These are phyloP conservation scores for Brachionus asplanchnoidis DNA, from an alignment of 1,140 invertebrate species.

Conservation along the genomic window DNA sequence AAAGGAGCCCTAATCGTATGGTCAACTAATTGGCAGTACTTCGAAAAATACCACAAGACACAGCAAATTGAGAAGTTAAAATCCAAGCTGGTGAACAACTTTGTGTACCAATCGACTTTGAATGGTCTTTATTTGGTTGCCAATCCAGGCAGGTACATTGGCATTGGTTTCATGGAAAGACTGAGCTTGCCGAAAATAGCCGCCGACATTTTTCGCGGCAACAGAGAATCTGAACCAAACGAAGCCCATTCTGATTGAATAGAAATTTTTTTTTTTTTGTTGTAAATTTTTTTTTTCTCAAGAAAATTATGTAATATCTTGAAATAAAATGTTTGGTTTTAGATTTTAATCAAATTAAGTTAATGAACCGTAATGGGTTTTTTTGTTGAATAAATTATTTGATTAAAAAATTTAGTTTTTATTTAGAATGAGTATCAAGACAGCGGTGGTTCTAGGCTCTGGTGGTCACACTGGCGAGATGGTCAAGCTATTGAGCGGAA, in stretches of 20 bases:
- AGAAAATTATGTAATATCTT: not conserved
- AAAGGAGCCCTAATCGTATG: constrained; percentile 47
- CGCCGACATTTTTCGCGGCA: not conserved
- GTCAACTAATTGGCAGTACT: constrained; percentile 34
- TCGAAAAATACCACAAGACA: constrained; percentile 21
- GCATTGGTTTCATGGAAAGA: constrained; percentile 22
- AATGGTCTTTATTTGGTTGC: constrained; percentile 3
- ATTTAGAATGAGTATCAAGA: not conserved
- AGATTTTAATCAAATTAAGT: not conserved
- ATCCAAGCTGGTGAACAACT: constrained; percentile 5
- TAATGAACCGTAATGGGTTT: constrained; percentile 4
- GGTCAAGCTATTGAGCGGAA: constrained; percentile 65
- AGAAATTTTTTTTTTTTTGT: not conserved
- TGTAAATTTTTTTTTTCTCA: not conserved
- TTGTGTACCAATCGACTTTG: constrained; percentile 12
- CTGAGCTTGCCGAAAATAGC: not conserved
- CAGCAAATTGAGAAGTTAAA: constrained; percentile 13
- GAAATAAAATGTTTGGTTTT: not conserved
- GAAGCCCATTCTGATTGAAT: not conserved
- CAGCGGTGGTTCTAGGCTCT: constrained; percentile 36
- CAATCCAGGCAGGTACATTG: constrained; percentile 10
- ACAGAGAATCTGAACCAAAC: not conserved
- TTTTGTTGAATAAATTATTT: not conserved
- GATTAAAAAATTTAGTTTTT: not conserved
- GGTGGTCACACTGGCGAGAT: constrained; percentile 81